Conservation (phyloP, 2,113 vertebrate species). For the Triplophysa siluroides region DNA sequence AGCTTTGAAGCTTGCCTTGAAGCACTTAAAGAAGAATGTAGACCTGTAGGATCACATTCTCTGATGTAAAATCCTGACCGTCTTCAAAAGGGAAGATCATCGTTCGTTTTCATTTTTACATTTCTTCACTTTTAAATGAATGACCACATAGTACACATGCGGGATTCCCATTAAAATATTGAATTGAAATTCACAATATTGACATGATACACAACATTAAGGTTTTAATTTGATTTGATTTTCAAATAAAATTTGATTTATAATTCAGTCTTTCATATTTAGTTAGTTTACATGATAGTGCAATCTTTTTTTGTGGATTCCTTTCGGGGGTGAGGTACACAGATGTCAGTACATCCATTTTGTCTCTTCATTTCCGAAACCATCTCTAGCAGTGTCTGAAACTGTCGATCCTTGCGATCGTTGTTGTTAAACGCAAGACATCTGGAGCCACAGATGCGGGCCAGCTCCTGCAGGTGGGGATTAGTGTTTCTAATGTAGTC, state of each 20-base stretch:
- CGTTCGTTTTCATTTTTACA: no score
- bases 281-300: neutral
- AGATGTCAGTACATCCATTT: neutral
- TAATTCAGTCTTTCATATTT: no score
- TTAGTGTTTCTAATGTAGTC: conserved; percentile 29
- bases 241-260: neutral
- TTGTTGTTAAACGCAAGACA: conserved; percentile 47
- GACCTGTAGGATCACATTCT: neutral
- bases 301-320: neutral
- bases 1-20: neutral
- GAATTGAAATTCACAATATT: no score
- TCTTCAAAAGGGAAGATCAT: no score
- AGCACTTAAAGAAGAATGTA: neutral
- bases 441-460: conserved; percentile 16
- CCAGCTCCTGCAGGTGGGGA: conserved; percentile 4
- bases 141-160: no score
- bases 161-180: no score
- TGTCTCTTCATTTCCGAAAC: conserved; percentile 22
- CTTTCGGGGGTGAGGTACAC: neutral
- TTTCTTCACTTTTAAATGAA: no score
- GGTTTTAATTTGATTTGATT: neutral
- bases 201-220: no score
- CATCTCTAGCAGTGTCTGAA: conserved; percentile 1
- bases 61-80: neutral
- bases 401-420: conserved; percentile 7